These are phyloP conservation scores for Pachliopta kotzebuea DNA, from an alignment of 2,888 invertebrate genomes.

Conservation along the genomic window DNA sequence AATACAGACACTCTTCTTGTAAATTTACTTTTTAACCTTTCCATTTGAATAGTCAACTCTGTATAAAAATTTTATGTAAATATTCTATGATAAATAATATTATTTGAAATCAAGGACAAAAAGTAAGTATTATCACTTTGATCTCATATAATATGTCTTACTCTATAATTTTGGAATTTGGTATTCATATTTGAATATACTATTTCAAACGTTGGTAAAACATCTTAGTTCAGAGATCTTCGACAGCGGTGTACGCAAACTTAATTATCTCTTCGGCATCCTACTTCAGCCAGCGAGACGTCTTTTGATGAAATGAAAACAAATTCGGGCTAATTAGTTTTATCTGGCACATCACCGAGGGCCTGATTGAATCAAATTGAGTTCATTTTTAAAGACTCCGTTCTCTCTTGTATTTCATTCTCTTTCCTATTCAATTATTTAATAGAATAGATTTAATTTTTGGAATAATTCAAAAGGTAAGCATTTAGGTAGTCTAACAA, in stretches of 20 bases:
- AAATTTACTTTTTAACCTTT: no score
- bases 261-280: constrained; percentile 22
- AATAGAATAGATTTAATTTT: neutral
- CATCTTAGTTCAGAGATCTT: constrained; percentile 11
- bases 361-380: neutral
- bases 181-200: neutral
- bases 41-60: no score
- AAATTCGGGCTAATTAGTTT: constrained; percentile 22
- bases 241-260: constrained; percentile 15
- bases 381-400: neutral
- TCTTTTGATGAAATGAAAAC: constrained; percentile 23
- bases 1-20: no score
- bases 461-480: no score
- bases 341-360: constrained; percentile 5
- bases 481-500: no score
- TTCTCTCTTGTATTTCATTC: neutral
- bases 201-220: constrained; percentile 4
- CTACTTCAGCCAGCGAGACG: constrained; percentile 12
- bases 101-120: no score
- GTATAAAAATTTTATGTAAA: no score
- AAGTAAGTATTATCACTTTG: no score
- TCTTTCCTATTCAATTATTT: neutral
- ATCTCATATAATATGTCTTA: no score
- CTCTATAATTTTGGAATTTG: neutral
- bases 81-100: no score